Percentiles rank a stretch among this genome's conserved stretches.
phyloP scores from a whole-genome alignment of 2,888 invertebrate species.

The Hemicrepidius hirtus region DNA sequence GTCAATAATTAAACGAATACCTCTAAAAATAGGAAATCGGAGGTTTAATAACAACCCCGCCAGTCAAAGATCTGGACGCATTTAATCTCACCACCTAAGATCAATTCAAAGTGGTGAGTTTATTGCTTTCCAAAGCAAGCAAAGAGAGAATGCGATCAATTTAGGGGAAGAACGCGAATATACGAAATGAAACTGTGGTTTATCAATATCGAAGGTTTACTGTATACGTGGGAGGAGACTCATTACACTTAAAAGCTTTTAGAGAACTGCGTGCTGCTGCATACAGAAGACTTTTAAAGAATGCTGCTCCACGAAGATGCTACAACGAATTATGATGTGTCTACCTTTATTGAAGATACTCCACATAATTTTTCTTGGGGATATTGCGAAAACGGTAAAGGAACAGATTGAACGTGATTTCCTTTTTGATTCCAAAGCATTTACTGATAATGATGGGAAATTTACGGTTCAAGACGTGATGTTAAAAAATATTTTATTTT shows the following conservation, averaged over 20 bases:
- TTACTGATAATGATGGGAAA: not conserved
- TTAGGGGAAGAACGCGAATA: slow-evolving; percentile 39
- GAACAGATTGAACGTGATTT: not conserved
- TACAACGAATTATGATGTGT: slow-evolving; percentile 19
- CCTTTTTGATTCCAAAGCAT: not conserved
- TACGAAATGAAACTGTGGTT: slow-evolving; percentile 46
- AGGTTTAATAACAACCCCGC: slow-evolving; percentile 28
- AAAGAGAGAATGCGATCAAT: slow-evolving; percentile 35
- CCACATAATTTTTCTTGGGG: not conserved
- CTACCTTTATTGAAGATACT: slow-evolving; percentile 20
- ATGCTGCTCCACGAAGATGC: slow-evolving; percentile 31
- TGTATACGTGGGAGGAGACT: slow-evolving; percentile 37
- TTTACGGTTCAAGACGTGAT: not conserved
- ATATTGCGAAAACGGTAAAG: not conserved
- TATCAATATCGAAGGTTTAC: slow-evolving; percentile 49
- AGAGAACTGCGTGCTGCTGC: slow-evolving; percentile 46
- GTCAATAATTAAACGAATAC: slow-evolving; percentile 8
- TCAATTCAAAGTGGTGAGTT: slow-evolving; percentile 40
- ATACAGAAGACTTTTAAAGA: slow-evolving; percentile 46
- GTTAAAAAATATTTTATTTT: too few species aligned
- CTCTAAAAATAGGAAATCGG: not conserved
- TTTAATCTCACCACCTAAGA: slow-evolving; percentile 35
- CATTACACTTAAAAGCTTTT: slow-evolving; percentile 51
- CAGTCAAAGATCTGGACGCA: slow-evolving; percentile 20
- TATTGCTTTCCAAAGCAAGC: slow-evolving; percentile 45